Conservation (phyloP, 2,113 vertebrate genomes). For the Lethenteron reissneri region DNA sequence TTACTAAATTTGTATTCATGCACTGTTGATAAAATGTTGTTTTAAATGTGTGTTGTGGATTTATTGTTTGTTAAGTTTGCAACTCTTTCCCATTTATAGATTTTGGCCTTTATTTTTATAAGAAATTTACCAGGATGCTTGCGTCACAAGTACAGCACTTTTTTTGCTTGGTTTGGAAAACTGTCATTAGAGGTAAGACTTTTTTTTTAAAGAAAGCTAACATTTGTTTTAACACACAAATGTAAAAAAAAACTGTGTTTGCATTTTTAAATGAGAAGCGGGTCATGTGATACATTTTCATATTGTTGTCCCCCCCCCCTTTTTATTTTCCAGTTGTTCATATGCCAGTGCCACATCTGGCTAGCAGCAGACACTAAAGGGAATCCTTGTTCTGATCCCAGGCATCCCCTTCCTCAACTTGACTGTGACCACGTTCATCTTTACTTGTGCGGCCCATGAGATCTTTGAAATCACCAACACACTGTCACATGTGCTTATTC, state of each 20-base stretch:
- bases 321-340: slow-evolving; percentile 49
- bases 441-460: slow-evolving; percentile 86
- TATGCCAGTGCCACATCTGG: slow-evolving; percentile 97
- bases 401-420: slow-evolving; percentile 70
- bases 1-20: slow-evolving; percentile 5
- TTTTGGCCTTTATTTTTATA: slow-evolving; percentile 82
- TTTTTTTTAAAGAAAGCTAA: background rate
- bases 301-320: too few species aligned
- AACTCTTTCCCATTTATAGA: slow-evolving; percentile 24
- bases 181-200: slow-evolving; percentile 73
- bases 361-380: slow-evolving; percentile 87
- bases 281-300: too few species aligned
- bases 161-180: slow-evolving; percentile 96
- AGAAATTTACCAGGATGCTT: slow-evolving; percentile 79
- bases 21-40: background rate
- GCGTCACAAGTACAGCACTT: slow-evolving; percentile 79
- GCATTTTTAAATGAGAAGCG: too few species aligned
- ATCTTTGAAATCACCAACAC: slow-evolving; percentile 89
- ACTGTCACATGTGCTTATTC: slow-evolving; percentile 67
- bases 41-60: too few species aligned
- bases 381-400: slow-evolving; percentile 75
- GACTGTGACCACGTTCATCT: slow-evolving; percentile 85
- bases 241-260: too few species aligned
- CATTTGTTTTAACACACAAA: background rate
- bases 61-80: background rate